These are phyloP conservation scores for Turritopsis rubra DNA, from an alignment of 30 jellyfish, hydroid and myxozoan species.

Conservation along the genomic window DNA sequence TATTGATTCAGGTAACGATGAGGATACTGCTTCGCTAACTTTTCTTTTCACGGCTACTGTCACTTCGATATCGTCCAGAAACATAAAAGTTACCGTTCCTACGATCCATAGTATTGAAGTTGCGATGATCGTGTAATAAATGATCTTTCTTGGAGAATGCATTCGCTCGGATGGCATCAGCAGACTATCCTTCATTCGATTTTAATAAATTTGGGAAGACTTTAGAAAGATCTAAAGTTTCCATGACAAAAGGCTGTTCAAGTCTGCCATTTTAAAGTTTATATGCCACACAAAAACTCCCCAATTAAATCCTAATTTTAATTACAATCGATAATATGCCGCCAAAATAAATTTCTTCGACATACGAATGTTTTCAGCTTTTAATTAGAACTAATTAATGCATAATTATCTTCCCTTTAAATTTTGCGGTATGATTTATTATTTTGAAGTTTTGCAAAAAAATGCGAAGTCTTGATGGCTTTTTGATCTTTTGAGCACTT, in stretches of 20 bases:
- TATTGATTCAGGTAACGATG: not conserved
- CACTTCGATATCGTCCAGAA: slow-evolving; percentile 93
- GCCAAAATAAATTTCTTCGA: not conserved
- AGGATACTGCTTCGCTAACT: slow-evolving; percentile 25
- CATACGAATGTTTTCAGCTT: not conserved
- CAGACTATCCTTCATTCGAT: slow-evolving; percentile 22
- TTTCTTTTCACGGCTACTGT: slow-evolving; percentile 87
- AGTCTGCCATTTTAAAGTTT: not conserved
- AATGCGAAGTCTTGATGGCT: not conserved
- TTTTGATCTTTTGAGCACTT: slow-evolving; percentile 17
- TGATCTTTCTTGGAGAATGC: slow-evolving; percentile 68
- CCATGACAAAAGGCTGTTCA: not conserved
- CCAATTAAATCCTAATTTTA: not conserved
- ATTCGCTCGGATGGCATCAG: slow-evolving; percentile 17
- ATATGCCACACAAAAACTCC: not conserved
- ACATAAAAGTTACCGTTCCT: slow-evolving; percentile 79
- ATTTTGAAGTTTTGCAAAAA: not conserved
- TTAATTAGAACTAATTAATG: not conserved
- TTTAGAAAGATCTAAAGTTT: not conserved
- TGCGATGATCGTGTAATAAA: slow-evolving; percentile 74
- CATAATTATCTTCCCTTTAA: not conserved
- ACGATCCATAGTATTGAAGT: slow-evolving; percentile 84
- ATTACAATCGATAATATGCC: not conserved
- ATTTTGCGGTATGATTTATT: not conserved
- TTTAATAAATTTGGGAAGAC: not conserved